These are phyloP conservation scores for Garrulus glandarius DNA, from an alignment of 2,797 vertebrate species.

Conservation along the genomic window DNA sequence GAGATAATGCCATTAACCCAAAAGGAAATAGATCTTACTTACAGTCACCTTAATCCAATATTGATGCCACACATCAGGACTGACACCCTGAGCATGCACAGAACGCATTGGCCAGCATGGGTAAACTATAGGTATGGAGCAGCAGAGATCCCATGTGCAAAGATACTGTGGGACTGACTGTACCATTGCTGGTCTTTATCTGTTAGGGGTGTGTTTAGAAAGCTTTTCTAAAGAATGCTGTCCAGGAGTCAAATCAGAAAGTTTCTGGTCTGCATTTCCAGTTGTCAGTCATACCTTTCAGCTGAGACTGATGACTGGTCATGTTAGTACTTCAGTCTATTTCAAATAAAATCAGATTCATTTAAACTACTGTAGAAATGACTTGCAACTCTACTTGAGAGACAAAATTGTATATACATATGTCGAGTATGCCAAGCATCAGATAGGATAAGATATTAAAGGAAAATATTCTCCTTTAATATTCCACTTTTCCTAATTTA, in stretches of 20 bases:
- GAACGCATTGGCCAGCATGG: not conserved
- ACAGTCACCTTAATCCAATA: fast-evolving
- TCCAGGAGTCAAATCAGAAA: not conserved
- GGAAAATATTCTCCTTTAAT: not conserved
- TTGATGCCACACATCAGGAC: not conserved
- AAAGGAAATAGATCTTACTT: not conserved
- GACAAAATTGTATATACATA: fast-evolving
- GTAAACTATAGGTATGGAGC: not conserved
- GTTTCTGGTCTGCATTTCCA: not conserved
- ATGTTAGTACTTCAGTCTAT: not conserved
- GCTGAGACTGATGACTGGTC: not conserved
- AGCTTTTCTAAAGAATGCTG: fast-evolving
- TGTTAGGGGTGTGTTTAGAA: not conserved
- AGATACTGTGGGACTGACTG: not conserved
- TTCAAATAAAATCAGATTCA: not conserved
- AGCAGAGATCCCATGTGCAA: not conserved
- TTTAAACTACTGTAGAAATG: not conserved
- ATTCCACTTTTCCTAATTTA: not conserved
- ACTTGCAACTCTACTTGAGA: not conserved
- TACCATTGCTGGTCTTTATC: not conserved
- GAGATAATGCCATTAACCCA: not conserved
- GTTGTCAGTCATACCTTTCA: not conserved
- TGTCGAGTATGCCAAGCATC: not conserved
- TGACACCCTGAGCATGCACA: not conserved
- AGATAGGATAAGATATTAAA: not conserved